Conservation (phyloP, 1,140 invertebrate genomes). For the Drosophila repleta region DNA sequence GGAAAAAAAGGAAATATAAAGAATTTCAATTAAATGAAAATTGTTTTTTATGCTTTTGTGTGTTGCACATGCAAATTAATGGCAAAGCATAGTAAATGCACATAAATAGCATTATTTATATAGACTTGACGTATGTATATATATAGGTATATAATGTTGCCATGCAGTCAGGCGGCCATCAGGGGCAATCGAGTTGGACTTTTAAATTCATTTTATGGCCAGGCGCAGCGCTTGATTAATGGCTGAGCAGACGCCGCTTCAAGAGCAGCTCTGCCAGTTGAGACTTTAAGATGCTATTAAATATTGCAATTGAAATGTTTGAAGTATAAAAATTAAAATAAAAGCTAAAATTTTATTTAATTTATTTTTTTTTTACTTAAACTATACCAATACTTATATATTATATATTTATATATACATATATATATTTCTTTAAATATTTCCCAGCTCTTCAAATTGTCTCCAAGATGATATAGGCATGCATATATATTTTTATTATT, state of each 20-base stretch:
- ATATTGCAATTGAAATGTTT: too few species aligned
- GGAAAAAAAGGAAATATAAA: not conserved
- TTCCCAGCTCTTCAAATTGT: too few species aligned
- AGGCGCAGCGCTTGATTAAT: conserved; percentile 32
- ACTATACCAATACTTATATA: too few species aligned
- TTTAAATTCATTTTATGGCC: conserved; percentile 40
- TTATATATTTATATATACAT: too few species aligned
- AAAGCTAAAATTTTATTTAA: too few species aligned
- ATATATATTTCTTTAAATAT: too few species aligned
- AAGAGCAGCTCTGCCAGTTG: too few species aligned
- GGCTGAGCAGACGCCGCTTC: not conserved
- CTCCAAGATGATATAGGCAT: too few species aligned
- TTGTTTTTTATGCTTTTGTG: conserved; percentile 6
- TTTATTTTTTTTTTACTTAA: too few species aligned
- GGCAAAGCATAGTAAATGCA: conserved; percentile 4
- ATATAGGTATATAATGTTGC: not conserved
- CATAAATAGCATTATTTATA: conserved; percentile 22
- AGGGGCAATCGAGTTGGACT: conserved; percentile 20
- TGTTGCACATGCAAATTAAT: conserved; percentile 17
- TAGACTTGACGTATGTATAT: not conserved
- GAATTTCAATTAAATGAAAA: conserved; percentile 7
- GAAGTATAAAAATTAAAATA: too few species aligned
- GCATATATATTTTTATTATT: too few species aligned
- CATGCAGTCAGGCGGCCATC: conserved; percentile 23
- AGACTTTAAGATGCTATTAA: too few species aligned